Conservation (phyloP, 2,113 vertebrate species). For the Vanacampus margaritifer region DNA sequence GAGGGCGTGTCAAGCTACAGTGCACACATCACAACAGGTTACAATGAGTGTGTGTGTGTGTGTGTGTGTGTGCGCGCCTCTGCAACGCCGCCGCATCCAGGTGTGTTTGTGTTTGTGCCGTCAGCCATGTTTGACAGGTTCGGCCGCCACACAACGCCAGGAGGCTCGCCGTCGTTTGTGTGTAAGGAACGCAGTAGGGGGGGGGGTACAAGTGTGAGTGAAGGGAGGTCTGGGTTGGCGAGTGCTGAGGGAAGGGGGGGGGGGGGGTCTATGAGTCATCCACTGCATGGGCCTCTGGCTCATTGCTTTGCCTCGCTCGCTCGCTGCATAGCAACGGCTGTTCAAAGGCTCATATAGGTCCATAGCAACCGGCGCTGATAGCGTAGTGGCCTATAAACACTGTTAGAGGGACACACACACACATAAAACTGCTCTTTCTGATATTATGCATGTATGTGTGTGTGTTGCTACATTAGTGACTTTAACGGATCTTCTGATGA, state of each 20-base stretch:
- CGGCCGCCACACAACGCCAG: constrained; percentile 38
- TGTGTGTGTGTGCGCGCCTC: background rate
- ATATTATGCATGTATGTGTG: too few species aligned
- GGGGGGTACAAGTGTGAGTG: constrained; percentile 46
- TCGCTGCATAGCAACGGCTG: constrained; percentile 53
- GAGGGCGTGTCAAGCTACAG: constrained; percentile 1
- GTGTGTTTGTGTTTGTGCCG: constrained; percentile 18
- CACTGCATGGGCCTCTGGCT: constrained; percentile 61
- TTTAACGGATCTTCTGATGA: background rate
- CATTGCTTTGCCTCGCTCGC: constrained; percentile 19
- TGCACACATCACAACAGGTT: constrained; percentile 4
- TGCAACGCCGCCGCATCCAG: background rate
- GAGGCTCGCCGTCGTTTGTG: constrained; percentile 37
- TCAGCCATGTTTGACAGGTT: constrained; percentile 56
- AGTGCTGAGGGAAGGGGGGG: background rate
- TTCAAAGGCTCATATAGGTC: constrained; percentile 50
- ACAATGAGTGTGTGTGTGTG: background rate
- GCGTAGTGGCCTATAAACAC: constrained; percentile 27
- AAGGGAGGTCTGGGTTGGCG: constrained; percentile 16
- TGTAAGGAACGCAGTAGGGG: constrained; percentile 36
- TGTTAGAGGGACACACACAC: constrained; percentile 13
- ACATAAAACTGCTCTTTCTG: background rate
- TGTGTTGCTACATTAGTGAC: too few species aligned
- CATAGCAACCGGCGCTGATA: constrained; percentile 46
- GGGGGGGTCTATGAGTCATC: constrained; percentile 64